These are phyloP conservation scores for Dolichotis patagonum DNA, from an alignment of 2,113 vertebrate genomes.

Conservation along the genomic window DNA sequence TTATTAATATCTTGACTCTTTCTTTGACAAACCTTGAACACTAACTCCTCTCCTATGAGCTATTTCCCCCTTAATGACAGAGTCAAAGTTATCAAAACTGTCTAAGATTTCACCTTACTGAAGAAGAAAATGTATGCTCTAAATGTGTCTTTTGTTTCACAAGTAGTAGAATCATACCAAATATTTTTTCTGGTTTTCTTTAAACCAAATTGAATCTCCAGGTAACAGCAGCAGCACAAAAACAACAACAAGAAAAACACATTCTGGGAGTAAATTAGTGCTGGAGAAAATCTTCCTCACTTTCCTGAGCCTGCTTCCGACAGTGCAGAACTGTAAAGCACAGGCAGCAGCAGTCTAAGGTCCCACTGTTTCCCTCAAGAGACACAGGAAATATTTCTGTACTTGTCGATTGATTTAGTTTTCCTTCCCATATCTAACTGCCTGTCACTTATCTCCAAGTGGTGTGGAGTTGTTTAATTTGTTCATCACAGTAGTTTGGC, in stretches of 20 bases:
- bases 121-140: neutral
- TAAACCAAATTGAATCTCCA: slow-evolving; percentile 45
- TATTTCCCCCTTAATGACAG: neutral
- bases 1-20: neutral
- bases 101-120: neutral
- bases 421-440: neutral
- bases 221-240: neutral
- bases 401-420: neutral
- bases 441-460: neutral
- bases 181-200: slow-evolving; percentile 32
- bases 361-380: too few relatives aligned
- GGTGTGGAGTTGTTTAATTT: neutral
- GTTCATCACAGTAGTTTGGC: neutral
- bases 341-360: neutral
- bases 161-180: slow-evolving; percentile 21
- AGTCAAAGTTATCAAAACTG: neutral
- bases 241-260: neutral
- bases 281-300: neutral
- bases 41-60: neutral
- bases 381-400: neutral
- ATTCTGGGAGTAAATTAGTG: neutral
- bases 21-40: neutral
- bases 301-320: neutral
- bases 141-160: slow-evolving; percentile 19
- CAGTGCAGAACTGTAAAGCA: neutral